phyloP scores from a whole-genome alignment of 2,113 vertebrate genomes.

The Dissostichus mawsoni region DNA sequence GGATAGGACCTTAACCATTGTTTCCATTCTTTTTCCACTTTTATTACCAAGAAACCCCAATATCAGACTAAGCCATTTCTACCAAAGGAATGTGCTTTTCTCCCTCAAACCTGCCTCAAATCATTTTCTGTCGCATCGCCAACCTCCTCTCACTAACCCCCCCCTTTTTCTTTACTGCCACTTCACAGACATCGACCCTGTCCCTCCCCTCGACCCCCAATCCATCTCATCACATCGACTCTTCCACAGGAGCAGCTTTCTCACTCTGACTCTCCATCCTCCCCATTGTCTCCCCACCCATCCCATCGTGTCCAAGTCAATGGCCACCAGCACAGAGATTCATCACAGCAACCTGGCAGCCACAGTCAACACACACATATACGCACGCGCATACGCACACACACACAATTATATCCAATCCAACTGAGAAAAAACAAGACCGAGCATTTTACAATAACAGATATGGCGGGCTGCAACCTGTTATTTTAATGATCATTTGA shows the following conservation, averaged over 20 bases:
- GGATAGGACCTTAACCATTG: neutral
- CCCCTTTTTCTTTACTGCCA: slow-evolving; percentile 40
- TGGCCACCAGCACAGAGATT: slow-evolving; percentile 67
- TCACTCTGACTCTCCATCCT: slow-evolving; percentile 18
- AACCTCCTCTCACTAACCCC: slow-evolving; percentile 37
- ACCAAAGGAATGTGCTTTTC: slow-evolving; percentile 40
- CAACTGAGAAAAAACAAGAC: slow-evolving; percentile 37
- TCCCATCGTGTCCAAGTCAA: slow-evolving; percentile 43
- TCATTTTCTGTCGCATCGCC: slow-evolving; percentile 62
- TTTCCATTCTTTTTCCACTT: slow-evolving; percentile 24
- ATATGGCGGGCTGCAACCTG: slow-evolving; percentile 8
- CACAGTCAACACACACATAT: slow-evolving; percentile 26
- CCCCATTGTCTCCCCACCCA: slow-evolving; percentile 63
- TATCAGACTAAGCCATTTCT: slow-evolving; percentile 7
- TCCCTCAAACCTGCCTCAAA: slow-evolving; percentile 50
- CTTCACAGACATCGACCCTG: slow-evolving; percentile 60
- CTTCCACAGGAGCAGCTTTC: slow-evolving; percentile 52
- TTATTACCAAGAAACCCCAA: slow-evolving; percentile 24
- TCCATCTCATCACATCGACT: slow-evolving; percentile 54
- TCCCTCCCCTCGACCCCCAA: slow-evolving; percentile 20
- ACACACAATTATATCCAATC: slow-evolving; percentile 2
- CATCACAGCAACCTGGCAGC: slow-evolving; percentile 67
- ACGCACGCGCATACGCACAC: neutral
- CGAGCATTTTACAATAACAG: slow-evolving; percentile 1
- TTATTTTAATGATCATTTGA: slow-evolving; percentile 1